Evolutionary conservation across 2,888 invertebrate species (phyloP).

Genomic region (Sinopyrophorus schimmeli): DNA sequence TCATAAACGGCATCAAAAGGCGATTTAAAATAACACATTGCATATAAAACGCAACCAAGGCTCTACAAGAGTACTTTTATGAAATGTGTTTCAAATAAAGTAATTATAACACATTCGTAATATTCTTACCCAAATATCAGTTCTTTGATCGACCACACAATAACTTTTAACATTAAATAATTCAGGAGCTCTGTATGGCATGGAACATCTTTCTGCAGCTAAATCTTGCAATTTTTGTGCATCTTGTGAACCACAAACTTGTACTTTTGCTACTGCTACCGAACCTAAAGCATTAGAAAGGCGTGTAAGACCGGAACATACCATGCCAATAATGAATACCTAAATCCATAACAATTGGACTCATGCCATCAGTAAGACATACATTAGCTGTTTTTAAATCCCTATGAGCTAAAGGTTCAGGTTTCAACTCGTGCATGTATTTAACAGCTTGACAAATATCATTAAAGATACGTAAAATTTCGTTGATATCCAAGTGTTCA

Average conservation of each 20-base stretch:
- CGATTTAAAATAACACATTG: conserved; percentile 81
- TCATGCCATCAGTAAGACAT: conserved; percentile 70
- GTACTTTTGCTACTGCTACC: conserved; percentile 65
- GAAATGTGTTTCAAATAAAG: neutral
- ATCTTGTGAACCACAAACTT: conserved; percentile 68
- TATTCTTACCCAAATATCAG: conserved; percentile 79
- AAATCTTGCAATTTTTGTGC: conserved; percentile 75
- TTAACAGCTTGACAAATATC: conserved; percentile 75
- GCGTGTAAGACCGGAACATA: no score
- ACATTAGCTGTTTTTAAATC: conserved; percentile 88
- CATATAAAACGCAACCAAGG: conserved; percentile 82
- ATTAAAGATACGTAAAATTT: conserved; percentile 70
- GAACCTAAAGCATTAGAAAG: conserved; percentile 63
- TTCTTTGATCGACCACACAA: conserved; percentile 78
- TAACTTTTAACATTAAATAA: conserved; percentile 83
- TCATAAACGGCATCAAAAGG: conserved; percentile 85
- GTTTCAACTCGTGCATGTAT: conserved; percentile 73
- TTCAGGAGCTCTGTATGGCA: conserved; percentile 88
- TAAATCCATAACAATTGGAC: conserved; percentile 81
- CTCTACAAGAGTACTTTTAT: conserved; percentile 61
- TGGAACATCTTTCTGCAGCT: conserved; percentile 83
- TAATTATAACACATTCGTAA: neutral
- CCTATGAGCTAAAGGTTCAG: conserved; percentile 76
- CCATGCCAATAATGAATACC: conserved; percentile 54
- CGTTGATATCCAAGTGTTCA: conserved; percentile 65